Conservation (phyloP, 2,113 vertebrate genomes). For the Bos indicus region DNA sequence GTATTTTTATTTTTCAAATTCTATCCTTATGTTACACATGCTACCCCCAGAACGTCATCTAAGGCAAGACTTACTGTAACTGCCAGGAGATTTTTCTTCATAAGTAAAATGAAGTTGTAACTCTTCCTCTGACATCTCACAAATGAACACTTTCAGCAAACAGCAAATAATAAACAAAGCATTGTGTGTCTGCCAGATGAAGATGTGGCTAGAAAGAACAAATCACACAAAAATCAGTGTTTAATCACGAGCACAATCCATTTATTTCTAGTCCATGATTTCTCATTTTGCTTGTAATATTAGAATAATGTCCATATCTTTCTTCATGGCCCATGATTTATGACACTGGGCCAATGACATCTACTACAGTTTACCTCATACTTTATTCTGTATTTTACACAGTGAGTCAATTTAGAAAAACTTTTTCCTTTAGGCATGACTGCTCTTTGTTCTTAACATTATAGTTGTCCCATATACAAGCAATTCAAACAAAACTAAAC, state of each 20-base stretch:
- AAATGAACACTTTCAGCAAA: constrained; percentile 95
- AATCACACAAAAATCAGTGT: constrained; percentile 30
- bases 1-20: neutral
- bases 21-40: neutral
- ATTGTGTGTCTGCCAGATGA: constrained; percentile 99
- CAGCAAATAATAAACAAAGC: constrained; percentile 97
- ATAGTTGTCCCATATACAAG: neutral
- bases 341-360: neutral
- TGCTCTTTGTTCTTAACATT: constrained; percentile 15
- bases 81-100: constrained; percentile 88
- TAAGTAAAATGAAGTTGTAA: constrained; percentile 93
- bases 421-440: neutral
- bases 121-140: constrained; percentile 92
- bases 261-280: neutral
- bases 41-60: neutral
- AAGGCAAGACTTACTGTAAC: constrained; percentile 82
- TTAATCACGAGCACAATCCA: neutral
- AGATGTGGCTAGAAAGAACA: constrained; percentile 89
- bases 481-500: neutral
- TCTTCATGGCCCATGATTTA: neutral
- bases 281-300: neutral
- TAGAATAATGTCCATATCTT: neutral
- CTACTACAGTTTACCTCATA: neutral
- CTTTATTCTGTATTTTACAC: neutral
- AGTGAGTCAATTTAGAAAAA: neutral